Base-by-base conservation (phyloP, 2,888 invertebrate species). In the Agriopis leucophaearia region DNA sequence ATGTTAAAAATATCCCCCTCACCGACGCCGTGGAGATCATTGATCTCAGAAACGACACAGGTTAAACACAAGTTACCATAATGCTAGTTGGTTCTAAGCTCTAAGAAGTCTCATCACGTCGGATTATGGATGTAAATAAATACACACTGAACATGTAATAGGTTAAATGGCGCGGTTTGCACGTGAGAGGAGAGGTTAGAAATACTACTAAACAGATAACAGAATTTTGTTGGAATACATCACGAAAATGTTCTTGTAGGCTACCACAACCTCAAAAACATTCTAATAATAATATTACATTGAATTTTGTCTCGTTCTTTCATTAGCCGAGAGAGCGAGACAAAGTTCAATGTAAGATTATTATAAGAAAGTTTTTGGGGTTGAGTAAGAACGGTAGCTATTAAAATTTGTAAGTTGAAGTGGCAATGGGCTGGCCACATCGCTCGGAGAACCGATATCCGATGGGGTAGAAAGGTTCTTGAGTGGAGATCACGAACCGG, bases 51-150 rank as follows among this genome's bases (percentile, higher is more conserved):
- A 16, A 45, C n/a, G n/a, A 50, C 56, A 64, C 56, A 51, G 50
- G 40, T 50, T 59, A 48, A 48, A 8, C 15, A 36, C 57, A 35
- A 57, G 45, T 36, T n/a, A 15, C 44, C 57, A 27, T 27, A 35
- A 57, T 6, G 38, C 38, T 42, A 42, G 55, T 57, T 35, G 42
- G 47, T 48, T 16, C 16, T 15, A 8, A 45, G 55, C 64, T 63
- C 65, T 70, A 35, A 38, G 63, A 52, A 73, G 48, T 63, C 70
- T 36, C 61, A 61, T 64, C 69, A 65, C 72, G 69, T 65, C 62
- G 44, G 58, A 70, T 72, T 66, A 72, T 67, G 69, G 60, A 63
- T 56, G 67, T 74, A 72, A 73, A 72, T 74, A 72, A 73, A 72
- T 72, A 73, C 10, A 40, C 64, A 61, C 47, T 57, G 56, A 35